Percentiles rank a stretch among this genome's conserved stretches.
Conservation (phyloP, 1,140 invertebrate genomes). For the Mactra quadrangularis region DNA sequence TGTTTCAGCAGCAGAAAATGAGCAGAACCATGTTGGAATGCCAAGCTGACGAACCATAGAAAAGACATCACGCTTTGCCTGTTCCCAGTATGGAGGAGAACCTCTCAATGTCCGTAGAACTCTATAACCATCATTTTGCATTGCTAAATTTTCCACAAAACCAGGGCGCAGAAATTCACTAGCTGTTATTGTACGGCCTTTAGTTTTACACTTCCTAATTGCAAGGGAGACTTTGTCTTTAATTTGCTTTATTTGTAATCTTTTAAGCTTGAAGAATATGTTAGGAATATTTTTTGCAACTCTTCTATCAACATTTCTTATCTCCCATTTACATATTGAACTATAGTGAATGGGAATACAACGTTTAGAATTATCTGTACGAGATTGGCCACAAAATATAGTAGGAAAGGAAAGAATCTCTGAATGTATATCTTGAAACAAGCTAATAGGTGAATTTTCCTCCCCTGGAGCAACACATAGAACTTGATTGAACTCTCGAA, state of each 20-base stretch:
- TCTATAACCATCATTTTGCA: constrained; percentile 58
- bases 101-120: constrained; percentile 47
- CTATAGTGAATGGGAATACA: constrained; percentile 43
- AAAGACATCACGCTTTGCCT: constrained; percentile 54
- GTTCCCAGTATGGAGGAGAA: constrained; percentile 54
- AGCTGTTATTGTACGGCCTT: constrained; percentile 28
- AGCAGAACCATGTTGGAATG: no score
- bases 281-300: constrained; percentile 18
- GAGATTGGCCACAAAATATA: constrained; percentile 49
- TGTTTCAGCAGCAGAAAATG: constrained; percentile 62
- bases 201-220: constrained; percentile 38
- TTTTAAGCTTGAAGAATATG: constrained; percentile 45
- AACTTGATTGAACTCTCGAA: not conserved
- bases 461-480: not conserved
- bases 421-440: no score
- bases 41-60: constrained; percentile 64
- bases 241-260: constrained; percentile 56
- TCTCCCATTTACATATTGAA: constrained; percentile 53
- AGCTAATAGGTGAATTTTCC: no score
- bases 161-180: constrained; percentile 1
- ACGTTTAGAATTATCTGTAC: constrained; percentile 10
- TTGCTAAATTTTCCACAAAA: constrained; percentile 26
- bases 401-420: not conserved
- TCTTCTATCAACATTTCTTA: constrained; percentile 29
- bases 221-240: constrained; percentile 34